Evolutionary conservation across 2,113 vertebrate species (phyloP), one percentile per base, ranked within the genome.

Genomic region (Orientallactaga bullata): DNA sequence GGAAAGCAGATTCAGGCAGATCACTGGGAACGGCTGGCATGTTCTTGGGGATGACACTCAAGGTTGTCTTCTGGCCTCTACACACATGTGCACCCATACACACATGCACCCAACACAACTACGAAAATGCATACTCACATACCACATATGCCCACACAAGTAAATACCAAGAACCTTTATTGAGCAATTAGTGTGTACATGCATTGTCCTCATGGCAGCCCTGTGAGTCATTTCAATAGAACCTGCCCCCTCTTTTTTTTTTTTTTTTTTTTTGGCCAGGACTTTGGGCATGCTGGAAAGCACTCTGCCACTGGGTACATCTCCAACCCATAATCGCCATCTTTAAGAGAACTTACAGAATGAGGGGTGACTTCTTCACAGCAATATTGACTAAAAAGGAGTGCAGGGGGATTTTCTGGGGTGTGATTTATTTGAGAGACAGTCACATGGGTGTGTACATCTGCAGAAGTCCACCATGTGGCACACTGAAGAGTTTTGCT

Each of bases 281-380:
- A 28, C 39, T 30, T 32, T 69, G 65, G 55, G 30, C 42, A 51
- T 55, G 65, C 42, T 55, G 51, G 42, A 65, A 26, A 69, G 65
- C 2, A 69, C 65, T 85, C 65, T 51, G 55, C 39, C 65, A 69
- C 65, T n/a, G 42, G 69, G 65, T 32, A 47, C 63, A 51, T 32
- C 81, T 21, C 65, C 30, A 69, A 42, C 30, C 65, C 30, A 17
- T 16, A 55, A 10, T 6, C 26, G 11, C 66, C 65, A 37, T 58
- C 58, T 93, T 89, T 23, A 80, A 91, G 63, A 58, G 28, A 65
- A 93, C 47, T 7, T 28, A 87, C n/a, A 37, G 17, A 5, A 88
- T 18, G 42, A 63, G n/a, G n/a, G n/a, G n/a, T 0, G 35, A 79
- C 74, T 28, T 80, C 77, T 58, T 71, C 73, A 26, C 2, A 3